phyloP scores from a whole-genome alignment of 2,113 vertebrate genomes.

The Phrynosoma blainvillii region DNA sequence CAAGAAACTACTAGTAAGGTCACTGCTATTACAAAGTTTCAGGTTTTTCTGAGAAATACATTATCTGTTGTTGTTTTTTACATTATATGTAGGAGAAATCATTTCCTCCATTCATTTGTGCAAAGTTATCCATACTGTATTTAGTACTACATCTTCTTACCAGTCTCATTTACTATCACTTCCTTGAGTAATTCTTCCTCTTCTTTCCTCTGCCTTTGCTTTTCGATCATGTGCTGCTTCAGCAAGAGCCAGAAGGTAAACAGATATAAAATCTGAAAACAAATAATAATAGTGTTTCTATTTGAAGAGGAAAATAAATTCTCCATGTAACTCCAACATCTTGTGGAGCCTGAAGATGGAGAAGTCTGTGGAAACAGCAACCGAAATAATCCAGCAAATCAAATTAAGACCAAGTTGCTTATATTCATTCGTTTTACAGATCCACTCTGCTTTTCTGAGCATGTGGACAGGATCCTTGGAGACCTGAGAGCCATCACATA shows the following conservation, averaged over 20 bases:
- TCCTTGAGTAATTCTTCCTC: conserved; percentile 66
- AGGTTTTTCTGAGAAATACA: not conserved
- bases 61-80: not conserved
- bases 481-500: too few species aligned
- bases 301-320: not conserved
- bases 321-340: not conserved
- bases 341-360: not conserved
- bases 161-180: conserved; percentile 41
- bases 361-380: not conserved
- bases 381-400: too few species aligned
- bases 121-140: not conserved
- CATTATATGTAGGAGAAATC: not conserved
- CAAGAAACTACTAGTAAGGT: not conserved
- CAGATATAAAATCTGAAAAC: conserved; percentile 75
- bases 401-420: not conserved
- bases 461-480: too few species aligned
- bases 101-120: not conserved
- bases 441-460: not conserved
- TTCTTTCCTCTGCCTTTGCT: conserved; percentile 49
- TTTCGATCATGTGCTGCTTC: conserved; percentile 77
- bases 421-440: not conserved
- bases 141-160: conserved; percentile 18
- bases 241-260: conserved; percentile 82
- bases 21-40: not conserved
- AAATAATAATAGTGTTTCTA: conserved; percentile 1